Base-by-base conservation (phyloP, 2,888 invertebrate species). In the Himalopsyche tibetana region DNA sequence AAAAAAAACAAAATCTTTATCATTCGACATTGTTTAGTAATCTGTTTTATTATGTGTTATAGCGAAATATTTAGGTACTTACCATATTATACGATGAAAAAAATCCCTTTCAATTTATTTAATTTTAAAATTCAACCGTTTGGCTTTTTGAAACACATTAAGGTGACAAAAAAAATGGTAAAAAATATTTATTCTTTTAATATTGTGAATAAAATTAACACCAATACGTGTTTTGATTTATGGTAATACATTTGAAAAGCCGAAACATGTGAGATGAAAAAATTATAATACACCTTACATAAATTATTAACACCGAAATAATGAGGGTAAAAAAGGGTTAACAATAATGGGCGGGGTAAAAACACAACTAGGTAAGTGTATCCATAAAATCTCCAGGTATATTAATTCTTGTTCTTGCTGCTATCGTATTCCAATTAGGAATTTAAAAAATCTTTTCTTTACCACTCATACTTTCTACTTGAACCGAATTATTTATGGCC, bases 141-240 rank as follows among this genome's bases (percentile, higher is more conserved):
- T 40, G 6, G 40, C 6, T 6, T 40, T 40, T 40, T 6, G 6
- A 0, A 40, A 40, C 40, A 40, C 6, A 5, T 40, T 6, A 40
- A 40, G 40, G 40, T 3, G 40, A 2, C 40, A 40, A 40, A 5
- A n/a, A n/a, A 40, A 40, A 40, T 40, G 40, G 3, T 40, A 40
- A 40, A 40, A 40, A 40, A 40, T 40, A 40, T 40, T 40, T 28
- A 28, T 40, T 40, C 40, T 40, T 40, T 69, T 12, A 74, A 28
- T 38, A 8, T 9, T 74, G 15, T 74, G 36, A 74, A 74, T 36
- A 63, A 74, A 36, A 36, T 74, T 74, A 36, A 74, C 74, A 74
- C 74, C 74, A 74, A 74, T 36, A 74, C 38, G 38, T 38, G 74
- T 74, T 12, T 74, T 74, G 74, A 74, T 74, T 74, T 74, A 74